Conservation (phyloP, 2,113 vertebrate species). For the Chauna torquata region DNA sequence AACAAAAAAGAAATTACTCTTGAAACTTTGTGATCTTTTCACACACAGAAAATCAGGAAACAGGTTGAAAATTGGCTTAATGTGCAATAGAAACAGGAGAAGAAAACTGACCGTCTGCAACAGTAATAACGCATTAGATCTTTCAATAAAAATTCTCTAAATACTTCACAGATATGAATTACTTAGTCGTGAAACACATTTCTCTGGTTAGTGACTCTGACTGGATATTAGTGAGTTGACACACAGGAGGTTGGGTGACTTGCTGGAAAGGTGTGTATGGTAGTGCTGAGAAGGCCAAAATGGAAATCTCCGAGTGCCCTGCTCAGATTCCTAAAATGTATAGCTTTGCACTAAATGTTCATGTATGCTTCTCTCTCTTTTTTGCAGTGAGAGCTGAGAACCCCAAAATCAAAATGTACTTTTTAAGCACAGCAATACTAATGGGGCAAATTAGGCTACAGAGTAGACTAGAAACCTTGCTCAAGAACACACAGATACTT, state of each 20-base stretch:
- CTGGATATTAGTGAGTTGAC: neutral
- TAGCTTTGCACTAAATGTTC: neutral
- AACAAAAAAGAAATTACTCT: neutral
- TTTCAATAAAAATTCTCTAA: neutral
- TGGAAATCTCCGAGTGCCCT: neutral
- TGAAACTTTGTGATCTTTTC: neutral
- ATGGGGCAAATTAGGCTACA: neutral
- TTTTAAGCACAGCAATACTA: neutral
- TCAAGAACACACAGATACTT: neutral
- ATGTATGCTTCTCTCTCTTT: neutral
- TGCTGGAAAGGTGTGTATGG: neutral
- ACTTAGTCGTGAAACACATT: neutral
- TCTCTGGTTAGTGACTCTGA: neutral
- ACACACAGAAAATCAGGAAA: neutral
- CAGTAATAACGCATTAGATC: neutral
- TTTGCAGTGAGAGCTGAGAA: neutral
- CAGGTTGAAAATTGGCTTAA: neutral
- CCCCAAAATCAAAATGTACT: accelerated
- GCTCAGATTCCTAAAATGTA: neutral
- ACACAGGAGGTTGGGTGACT: neutral
- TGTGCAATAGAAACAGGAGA: neutral
- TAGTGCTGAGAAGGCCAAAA: neutral
- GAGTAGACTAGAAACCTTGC: too few relatives aligned
- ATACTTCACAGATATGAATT: neutral
- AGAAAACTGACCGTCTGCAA: neutral